Evolutionary conservation across 2,113 vertebrate species (phyloP), one percentile per base, ranked within the genome.

Genomic region (Lepisosteus osseus): DNA sequence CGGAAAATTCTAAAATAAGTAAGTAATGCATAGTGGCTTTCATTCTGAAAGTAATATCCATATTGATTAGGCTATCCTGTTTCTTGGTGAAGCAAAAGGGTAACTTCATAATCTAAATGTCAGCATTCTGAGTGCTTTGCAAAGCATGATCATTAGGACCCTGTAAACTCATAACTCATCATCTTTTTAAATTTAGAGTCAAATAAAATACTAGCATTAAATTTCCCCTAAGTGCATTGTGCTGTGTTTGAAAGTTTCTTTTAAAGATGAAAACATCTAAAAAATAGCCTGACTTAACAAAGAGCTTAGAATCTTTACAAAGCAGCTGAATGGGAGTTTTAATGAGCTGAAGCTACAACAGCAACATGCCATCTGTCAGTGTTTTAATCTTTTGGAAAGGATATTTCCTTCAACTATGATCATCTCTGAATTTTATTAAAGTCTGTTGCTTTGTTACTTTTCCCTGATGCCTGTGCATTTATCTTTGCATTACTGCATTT

Each of bases 281-380:
- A 76, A 67, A 72, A 62, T 68, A 55, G 73, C 15, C 13, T 15
- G 68, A 45, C 63, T 67, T 68, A 69, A 80, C 73, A 70, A 73
- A 69, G 71, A 73, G 65, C 62, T 64, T 72, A 7, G n/a, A 63
- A 76, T 82, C 73, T 43, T 69, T 69, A 57, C 54, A 69, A 57
- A 69, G 67, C 6, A 44, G 55, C 41, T 57, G 67, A 69, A 69
- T 69, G 15, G 40, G 79, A 78, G 80, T 79, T 69, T 78, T 86
- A 88, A 86, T 84, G 82, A 89, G 86, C 70, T 64, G 72, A 44
- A 72, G 73, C 76, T 81, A 81, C 80, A 78, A 78, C 76, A 77
- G 73, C 69, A 73, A 72, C 64, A 29, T 45, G 70, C 56, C 42
- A 54, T 76, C 76, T 77, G 77, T 75, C 61, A 29, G 76, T 54